Evolutionary conservation across 2,797 vertebrate genomes (phyloP).

Genomic region (Cryptoprocta ferox): DNA sequence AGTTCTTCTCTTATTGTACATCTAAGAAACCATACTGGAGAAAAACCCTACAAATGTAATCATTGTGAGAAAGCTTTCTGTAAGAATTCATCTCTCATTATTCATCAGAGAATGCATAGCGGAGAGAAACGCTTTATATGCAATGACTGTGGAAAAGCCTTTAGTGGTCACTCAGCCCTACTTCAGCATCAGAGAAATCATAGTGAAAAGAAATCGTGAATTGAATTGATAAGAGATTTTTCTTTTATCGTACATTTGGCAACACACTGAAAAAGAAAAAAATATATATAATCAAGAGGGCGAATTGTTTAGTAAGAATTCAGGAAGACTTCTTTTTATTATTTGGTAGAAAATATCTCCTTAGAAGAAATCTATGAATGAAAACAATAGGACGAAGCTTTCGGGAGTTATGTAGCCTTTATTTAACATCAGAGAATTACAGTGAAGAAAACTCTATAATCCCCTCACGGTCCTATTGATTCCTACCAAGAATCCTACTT

Average conservation of each 20-base stretch:
- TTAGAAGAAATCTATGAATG: slow-evolving; percentile 48
- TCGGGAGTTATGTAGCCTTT: not conserved
- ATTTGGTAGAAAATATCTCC: not conserved
- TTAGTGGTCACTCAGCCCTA: slow-evolving; percentile 70
- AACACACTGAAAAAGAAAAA: not conserved
- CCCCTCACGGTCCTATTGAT: not conserved
- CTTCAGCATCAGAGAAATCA: slow-evolving; percentile 74
- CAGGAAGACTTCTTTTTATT: not conserved
- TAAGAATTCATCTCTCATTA: slow-evolving; percentile 81
- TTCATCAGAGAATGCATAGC: slow-evolving; percentile 79
- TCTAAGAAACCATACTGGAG: slow-evolving; percentile 91
- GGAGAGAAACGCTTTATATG: slow-evolving; percentile 77
- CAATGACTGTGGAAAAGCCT: slow-evolving; percentile 69
- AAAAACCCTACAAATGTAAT: slow-evolving; percentile 89
- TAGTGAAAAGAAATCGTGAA: slow-evolving; percentile 52
- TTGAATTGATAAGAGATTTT: slow-evolving; percentile 41
- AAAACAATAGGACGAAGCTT: slow-evolving; percentile 1
- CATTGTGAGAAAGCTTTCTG: slow-evolving; percentile 93
- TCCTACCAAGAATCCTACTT: not conserved
- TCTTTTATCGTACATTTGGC: not conserved
- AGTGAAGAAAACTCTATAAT: not conserved
- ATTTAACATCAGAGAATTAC: slow-evolving; percentile 5
- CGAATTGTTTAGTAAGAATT: slow-evolving; percentile 24
- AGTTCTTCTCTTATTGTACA: slow-evolving; percentile 91
- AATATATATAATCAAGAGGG: not conserved